A percentile compares a stretch with the other conserved stretches of the same genome.
Evolutionary conservation across 2,113 vertebrate genomes (phyloP).

Genomic region (Microtus richardsoni): DNA sequence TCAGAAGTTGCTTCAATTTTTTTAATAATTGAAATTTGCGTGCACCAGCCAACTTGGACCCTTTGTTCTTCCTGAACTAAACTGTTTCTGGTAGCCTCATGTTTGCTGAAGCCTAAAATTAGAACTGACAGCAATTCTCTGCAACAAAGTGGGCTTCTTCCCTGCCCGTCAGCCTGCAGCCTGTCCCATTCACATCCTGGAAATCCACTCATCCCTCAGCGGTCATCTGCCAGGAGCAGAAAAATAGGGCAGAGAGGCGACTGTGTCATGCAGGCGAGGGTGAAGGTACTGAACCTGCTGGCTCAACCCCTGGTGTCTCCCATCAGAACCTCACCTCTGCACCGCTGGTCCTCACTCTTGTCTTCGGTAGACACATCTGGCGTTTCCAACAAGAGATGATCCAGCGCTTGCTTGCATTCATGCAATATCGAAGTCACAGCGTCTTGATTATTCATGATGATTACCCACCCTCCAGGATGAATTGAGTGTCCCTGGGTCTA

Average conservation of each 20-base stretch:
- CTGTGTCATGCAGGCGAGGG: background rate
- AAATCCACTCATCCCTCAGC: constrained; percentile 85
- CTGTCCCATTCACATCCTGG: constrained; percentile 85
- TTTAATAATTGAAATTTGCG: constrained; percentile 88
- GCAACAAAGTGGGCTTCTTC: constrained; percentile 88
- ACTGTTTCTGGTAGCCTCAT: constrained; percentile 87
- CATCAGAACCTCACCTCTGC: constrained; percentile 88
- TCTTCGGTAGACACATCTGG: constrained; percentile 72
- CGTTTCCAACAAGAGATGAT: constrained; percentile 55
- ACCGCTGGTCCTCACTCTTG: constrained; percentile 77
- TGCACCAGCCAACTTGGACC: constrained; percentile 86
- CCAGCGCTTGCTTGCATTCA: constrained; percentile 87
- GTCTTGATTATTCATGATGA: constrained; percentile 89
- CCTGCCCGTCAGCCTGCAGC: constrained; percentile 78
- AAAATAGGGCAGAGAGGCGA: constrained; percentile 85
- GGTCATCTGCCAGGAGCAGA: constrained; percentile 84
- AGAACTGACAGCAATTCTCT: constrained; percentile 92
- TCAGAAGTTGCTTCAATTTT: constrained; percentile 85
- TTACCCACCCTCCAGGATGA: constrained; percentile 76
- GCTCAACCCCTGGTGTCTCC: constrained; percentile 51
- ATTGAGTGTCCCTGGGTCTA: constrained; percentile 80
- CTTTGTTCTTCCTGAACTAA: constrained; percentile 88
- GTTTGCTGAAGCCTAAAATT: constrained; percentile 92
- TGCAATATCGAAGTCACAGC: constrained; percentile 84
- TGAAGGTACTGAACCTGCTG: background rate